Percentiles rank a stretch among this genome's conserved stretches.
Conservation (phyloP, 2,113 vertebrate genomes). For the Rutilus rutilus region DNA sequence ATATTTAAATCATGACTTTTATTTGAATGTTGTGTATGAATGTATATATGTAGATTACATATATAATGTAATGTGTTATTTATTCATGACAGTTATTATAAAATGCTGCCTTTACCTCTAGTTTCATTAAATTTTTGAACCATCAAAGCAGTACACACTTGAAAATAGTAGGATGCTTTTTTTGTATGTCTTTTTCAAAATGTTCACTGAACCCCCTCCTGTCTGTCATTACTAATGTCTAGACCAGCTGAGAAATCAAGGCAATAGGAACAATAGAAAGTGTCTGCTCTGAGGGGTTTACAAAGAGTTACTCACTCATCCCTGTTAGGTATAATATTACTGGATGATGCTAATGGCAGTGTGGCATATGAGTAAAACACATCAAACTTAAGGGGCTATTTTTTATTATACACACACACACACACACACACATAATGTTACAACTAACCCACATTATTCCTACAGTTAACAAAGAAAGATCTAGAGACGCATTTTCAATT, state of each 20-base stretch:
- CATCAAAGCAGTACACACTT: neutral
- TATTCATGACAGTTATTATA: neutral
- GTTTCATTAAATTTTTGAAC: neutral
- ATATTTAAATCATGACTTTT: neutral
- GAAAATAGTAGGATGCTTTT: neutral
- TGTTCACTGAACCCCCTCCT: neutral
- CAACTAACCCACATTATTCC: neutral
- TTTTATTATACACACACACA: neutral
- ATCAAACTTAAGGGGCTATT: neutral
- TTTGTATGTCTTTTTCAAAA: too few species aligned
- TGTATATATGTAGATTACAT: too few species aligned
- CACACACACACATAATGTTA: neutral
- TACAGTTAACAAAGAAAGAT: neutral
- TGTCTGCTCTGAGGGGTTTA: neutral
- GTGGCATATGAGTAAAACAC: neutral
- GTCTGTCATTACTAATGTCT: slow-evolving; percentile 15
- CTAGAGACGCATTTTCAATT: neutral
- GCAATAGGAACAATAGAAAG: neutral
- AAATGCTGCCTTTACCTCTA: neutral
- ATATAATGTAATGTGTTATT: neutral
- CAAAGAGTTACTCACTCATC: neutral
- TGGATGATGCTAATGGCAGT: neutral
- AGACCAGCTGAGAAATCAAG: neutral
- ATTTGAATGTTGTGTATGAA: neutral
- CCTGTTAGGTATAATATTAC: neutral